These are phyloP conservation scores for Bubo bubo DNA, from an alignment of 2,113 vertebrate genomes.

Conservation along the genomic window DNA sequence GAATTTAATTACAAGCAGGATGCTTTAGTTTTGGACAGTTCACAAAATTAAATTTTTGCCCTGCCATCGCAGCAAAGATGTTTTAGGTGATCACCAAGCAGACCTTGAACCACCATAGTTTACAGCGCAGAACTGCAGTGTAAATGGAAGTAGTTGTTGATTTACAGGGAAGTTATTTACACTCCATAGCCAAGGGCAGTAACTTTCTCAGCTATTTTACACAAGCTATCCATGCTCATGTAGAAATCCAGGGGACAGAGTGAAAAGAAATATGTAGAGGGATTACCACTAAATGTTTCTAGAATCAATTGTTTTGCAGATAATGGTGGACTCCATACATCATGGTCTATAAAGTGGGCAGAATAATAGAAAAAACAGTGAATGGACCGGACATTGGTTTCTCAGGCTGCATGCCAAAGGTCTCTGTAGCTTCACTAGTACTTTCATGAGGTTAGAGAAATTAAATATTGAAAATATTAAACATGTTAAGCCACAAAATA, in stretches of 20 bases:
- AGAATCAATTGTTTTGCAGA: not conserved
- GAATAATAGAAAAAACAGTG: not conserved
- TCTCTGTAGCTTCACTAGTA: not conserved
- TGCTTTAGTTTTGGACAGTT: not conserved
- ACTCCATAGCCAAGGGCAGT: not conserved
- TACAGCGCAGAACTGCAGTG: not conserved
- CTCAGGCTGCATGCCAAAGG: not conserved
- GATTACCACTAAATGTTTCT: not conserved
- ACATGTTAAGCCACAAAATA: not conserved
- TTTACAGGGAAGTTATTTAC: not conserved
- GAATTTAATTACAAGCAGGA: not conserved
- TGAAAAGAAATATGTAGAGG: not conserved
- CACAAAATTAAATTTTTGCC: not conserved
- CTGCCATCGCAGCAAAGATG: fast-evolving
- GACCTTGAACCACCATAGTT: not conserved
- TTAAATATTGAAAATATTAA: not conserved
- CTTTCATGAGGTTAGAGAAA: not conserved
- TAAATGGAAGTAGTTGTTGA: not conserved
- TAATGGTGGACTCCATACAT: fast-evolving
- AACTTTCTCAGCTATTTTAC: not conserved
- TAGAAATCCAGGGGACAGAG: not conserved
- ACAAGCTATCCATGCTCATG: not conserved
- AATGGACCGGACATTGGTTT: not conserved
- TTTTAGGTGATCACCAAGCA: not conserved
- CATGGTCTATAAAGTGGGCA: not conserved